These are phyloP conservation scores for Thymelicus acteon DNA, from an alignment of 2,888 invertebrate species.

Conservation along the genomic window DNA sequence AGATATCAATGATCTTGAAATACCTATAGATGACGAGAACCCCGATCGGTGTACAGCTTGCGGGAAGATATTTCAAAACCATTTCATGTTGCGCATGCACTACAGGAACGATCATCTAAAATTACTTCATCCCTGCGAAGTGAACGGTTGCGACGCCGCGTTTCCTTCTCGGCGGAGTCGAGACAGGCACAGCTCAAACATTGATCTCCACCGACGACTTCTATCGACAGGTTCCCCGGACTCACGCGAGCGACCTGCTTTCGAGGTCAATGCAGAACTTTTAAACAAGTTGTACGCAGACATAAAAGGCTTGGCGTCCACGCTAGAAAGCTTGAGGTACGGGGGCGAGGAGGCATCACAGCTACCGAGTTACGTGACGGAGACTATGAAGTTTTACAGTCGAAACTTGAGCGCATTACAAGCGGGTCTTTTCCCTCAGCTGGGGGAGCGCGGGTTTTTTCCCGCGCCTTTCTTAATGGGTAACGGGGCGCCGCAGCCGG, in stretches of 20 bases:
- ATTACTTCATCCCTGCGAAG: constrained; percentile 94
- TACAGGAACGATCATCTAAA: constrained; percentile 96
- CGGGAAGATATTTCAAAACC: constrained; percentile 95
- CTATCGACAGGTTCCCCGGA: constrained; percentile 78
- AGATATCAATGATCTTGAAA: constrained; percentile 86
- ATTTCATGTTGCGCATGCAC: constrained; percentile 95
- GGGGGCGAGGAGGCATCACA: constrained; percentile 74
- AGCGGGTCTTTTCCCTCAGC: constrained; percentile 74
- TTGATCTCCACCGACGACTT: constrained; percentile 80
- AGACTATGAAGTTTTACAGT: constrained; percentile 82
- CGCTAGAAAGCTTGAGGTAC: constrained; percentile 87
- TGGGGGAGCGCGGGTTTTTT: constrained; percentile 74
- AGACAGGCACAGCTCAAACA: constrained; percentile 86
- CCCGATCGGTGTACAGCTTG: constrained; percentile 94
- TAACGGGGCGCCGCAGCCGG: constrained; percentile 65
- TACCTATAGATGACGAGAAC: constrained; percentile 95
- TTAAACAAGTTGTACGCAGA: constrained; percentile 93
- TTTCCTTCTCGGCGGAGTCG: constrained; percentile 93
- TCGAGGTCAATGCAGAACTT: constrained; percentile 91
- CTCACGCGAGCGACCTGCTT: constrained; percentile 80
- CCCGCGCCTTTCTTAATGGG: constrained; percentile 76
- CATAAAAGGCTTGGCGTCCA: constrained; percentile 85
- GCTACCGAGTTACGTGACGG: constrained; percentile 75
- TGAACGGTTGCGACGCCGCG: constrained; percentile 95
- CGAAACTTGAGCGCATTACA: constrained; percentile 74